These are phyloP conservation scores for Craseonycteris thonglongyai DNA, from an alignment of 2,113 vertebrate genomes.

Conservation along the genomic window DNA sequence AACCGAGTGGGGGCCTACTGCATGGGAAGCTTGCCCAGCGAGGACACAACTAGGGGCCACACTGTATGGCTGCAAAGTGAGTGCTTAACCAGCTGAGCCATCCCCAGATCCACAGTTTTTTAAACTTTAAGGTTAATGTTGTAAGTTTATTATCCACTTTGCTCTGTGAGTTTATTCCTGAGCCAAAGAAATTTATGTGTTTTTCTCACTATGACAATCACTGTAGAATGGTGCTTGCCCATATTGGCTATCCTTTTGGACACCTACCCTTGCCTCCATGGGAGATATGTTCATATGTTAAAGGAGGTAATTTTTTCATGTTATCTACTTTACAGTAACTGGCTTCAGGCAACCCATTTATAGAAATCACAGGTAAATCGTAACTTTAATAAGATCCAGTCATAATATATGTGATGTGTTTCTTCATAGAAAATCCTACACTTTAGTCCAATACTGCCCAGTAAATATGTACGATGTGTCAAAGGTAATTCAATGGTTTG, in stretches of 20 bases:
- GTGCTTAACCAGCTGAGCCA: too few species aligned
- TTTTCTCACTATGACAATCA: background rate
- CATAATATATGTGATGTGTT: background rate
- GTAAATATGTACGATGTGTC: background rate
- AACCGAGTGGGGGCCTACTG: too few species aligned
- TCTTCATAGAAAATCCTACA: background rate
- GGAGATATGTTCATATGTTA: background rate
- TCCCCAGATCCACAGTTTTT: too few species aligned
- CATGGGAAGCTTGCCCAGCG: too few species aligned
- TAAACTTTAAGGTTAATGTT: background rate
- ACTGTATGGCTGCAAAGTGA: too few species aligned
- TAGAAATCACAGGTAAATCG: background rate
- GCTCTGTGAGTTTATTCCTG: background rate
- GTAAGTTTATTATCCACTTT: background rate
- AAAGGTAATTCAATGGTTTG: background rate
- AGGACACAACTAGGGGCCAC: too few species aligned
- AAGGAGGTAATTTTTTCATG: background rate
- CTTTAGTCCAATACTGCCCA: background rate
- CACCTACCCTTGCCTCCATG: background rate
- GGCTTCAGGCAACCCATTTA: background rate
- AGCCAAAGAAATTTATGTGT: background rate
- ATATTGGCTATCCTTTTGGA: background rate
- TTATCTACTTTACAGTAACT: background rate
- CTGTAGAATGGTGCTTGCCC: background rate
- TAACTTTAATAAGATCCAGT: background rate